Percentiles rank a stretch among this genome's conserved stretches.
Evolutionary conservation across 1,140 invertebrate species (phyloP).

Genomic region (Patella vulgata): DNA sequence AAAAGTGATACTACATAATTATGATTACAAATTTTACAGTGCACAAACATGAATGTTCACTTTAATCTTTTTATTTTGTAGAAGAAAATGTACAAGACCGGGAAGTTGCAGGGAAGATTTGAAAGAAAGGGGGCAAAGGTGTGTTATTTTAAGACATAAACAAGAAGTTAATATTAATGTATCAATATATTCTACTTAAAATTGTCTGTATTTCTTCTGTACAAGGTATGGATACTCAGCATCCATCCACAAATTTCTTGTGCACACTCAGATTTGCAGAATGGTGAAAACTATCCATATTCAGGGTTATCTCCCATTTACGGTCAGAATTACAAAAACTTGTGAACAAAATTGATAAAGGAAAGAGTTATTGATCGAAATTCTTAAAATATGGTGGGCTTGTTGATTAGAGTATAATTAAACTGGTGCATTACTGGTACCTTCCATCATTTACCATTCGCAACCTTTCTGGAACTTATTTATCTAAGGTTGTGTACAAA

Average conservation of each 20-base stretch:
- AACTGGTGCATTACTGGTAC: not conserved
- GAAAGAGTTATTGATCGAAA: too few relatives aligned
- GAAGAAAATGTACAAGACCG: conserved; percentile 45
- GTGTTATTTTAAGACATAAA: not conserved
- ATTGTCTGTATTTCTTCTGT: not conserved
- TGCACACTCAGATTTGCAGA: too few relatives aligned
- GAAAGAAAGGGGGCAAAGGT: conserved; percentile 45
- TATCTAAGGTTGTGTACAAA: not conserved
- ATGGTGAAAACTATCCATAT: too few relatives aligned
- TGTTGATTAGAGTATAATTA: not conserved
- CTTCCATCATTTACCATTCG: not conserved
- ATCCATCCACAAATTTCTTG: too few relatives aligned
- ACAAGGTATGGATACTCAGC: too few relatives aligned
- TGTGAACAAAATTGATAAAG: not conserved
- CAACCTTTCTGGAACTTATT: not conserved
- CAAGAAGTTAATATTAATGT: not conserved
- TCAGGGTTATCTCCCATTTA: too few relatives aligned
- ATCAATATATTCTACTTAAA: not conserved
- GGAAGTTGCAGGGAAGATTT: conserved; percentile 49
- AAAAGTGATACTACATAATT: too few relatives aligned
- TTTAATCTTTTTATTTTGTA: too few relatives aligned
- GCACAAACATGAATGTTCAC: too few relatives aligned
- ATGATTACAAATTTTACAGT: too few relatives aligned
- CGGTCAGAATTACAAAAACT: too few relatives aligned
- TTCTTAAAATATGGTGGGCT: not conserved